These are phyloP conservation scores for Leptopterna dolabrata DNA, from an alignment of 2,888 invertebrate genomes.

Conservation along the genomic window DNA sequence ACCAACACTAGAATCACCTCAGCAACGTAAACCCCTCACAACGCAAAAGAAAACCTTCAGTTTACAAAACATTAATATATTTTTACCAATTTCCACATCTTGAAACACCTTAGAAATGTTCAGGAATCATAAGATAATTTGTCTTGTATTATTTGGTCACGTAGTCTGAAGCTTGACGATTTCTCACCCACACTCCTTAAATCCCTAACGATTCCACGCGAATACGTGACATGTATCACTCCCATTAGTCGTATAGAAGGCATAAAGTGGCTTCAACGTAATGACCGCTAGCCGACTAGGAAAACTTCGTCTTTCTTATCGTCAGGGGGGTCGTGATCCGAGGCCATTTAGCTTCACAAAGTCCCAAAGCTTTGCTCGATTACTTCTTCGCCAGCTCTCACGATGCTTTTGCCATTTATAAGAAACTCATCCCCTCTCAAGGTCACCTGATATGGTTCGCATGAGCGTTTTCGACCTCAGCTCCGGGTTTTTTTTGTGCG, in stretches of 20 bases:
- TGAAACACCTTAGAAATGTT: too few relatives aligned
- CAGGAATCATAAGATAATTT: too few relatives aligned
- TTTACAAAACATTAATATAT: too few relatives aligned
- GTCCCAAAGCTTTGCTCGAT: not conserved
- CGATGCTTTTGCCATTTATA: conserved; percentile 26
- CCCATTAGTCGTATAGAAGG: not conserved
- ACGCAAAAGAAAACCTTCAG: too few relatives aligned
- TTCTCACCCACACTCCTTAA: not conserved
- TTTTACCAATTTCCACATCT: too few relatives aligned
- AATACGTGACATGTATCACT: conserved; percentile 18
- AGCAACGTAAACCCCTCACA: too few relatives aligned
- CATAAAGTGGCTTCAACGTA: conserved; percentile 24
- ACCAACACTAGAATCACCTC: too few relatives aligned
- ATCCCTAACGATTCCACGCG: not conserved
- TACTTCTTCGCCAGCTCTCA: conserved; percentile 1
- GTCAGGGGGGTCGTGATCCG: not conserved
- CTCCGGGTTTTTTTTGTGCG: not conserved
- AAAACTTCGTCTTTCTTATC: not conserved
- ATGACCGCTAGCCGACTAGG: conserved; percentile 3
- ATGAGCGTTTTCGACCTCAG: not conserved
- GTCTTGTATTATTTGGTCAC: not conserved
- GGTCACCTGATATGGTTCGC: not conserved
- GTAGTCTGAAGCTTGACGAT: not conserved
- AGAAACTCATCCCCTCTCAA: not conserved
- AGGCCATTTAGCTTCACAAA: not conserved